Evolutionary conservation across 1,140 invertebrate species (phyloP).

Genomic region (Pinna nobilis): DNA sequence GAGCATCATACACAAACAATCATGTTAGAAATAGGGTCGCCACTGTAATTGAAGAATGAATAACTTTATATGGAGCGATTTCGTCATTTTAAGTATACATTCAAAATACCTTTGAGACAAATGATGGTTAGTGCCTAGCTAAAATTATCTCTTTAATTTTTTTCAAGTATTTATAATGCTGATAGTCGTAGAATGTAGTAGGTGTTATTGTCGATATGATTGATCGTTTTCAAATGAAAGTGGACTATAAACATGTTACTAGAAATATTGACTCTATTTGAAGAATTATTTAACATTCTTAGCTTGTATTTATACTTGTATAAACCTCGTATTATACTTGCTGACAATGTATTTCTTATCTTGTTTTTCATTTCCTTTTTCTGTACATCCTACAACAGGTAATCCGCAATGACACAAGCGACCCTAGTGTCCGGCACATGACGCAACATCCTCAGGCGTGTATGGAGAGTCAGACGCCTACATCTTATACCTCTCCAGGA

Average conservation of each 20-base stretch:
- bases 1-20: no score
- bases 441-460: constrained; percentile 49
- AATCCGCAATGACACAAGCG: not conserved
- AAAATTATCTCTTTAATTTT: no score
- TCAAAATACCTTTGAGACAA: no score
- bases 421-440: not conserved
- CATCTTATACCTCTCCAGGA: constrained; percentile 36
- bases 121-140: no score
- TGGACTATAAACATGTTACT: not conserved
- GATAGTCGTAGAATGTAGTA: no score
- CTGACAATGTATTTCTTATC: not conserved
- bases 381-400: not conserved
- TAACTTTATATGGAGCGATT: no score
- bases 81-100: no score
- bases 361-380: not conserved
- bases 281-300: not conserved
- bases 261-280: not conserved
- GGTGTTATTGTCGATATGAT: no score
- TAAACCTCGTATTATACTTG: not conserved
- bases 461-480: constrained; percentile 37
- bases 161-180: no score
- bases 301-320: not conserved
- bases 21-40: no score
- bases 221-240: no score
- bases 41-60: no score